Conservation (phyloP, 2,113 vertebrate species). For the Anarhynchus alexandrinus region DNA sequence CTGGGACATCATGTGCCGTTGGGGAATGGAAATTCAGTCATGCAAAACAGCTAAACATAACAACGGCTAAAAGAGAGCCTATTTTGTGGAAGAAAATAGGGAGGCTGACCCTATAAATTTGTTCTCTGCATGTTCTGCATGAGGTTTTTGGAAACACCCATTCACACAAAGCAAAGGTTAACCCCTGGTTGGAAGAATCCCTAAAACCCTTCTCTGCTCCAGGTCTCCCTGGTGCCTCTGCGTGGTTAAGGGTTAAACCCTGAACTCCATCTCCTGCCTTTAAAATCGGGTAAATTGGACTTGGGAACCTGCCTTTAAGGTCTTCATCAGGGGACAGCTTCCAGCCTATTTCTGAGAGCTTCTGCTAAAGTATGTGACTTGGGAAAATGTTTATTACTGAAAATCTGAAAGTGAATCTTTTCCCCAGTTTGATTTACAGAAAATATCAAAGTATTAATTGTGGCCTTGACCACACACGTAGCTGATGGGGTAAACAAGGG, state of each 20-base stretch:
- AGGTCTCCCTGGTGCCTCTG: background rate
- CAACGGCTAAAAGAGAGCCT: background rate
- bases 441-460: background rate
- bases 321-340: background rate
- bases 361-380: background rate
- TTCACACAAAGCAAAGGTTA: background rate
- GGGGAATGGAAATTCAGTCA: conserved; percentile 5
- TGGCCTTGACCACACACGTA: background rate
- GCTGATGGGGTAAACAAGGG: background rate
- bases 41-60: conserved; percentile 10
- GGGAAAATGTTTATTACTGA: background rate
- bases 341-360: background rate
- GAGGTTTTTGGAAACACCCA: background rate
- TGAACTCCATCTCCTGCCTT: background rate
- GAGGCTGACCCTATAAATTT: background rate
- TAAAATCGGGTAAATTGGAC: background rate
- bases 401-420: background rate
- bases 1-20: background rate
- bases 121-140: background rate
- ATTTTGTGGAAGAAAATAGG: background rate
- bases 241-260: background rate
- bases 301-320: background rate
- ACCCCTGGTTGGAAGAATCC: background rate
- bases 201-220: background rate
- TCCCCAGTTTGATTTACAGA: background rate